Evolutionary conservation across 2,888 invertebrate species (phyloP).

Genomic region (Drosophila antonietae): DNA sequence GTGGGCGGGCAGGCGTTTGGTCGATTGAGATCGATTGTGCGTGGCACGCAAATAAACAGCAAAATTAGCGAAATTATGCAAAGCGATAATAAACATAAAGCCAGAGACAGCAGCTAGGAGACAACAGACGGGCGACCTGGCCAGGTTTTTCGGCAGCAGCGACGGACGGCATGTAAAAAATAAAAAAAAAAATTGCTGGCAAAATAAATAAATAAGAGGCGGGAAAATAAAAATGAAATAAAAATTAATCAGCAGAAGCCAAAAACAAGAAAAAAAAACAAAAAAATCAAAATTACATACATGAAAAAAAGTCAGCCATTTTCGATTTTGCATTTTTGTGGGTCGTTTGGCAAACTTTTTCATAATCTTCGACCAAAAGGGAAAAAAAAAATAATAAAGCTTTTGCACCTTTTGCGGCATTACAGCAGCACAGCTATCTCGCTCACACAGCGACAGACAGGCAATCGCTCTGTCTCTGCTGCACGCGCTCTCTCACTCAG

Average conservation of each 20-base stretch:
- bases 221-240: constrained; percentile 31
- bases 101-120: constrained; percentile 19
- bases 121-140: constrained; percentile 19
- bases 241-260: constrained; percentile 47
- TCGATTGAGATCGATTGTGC: constrained; percentile 47
- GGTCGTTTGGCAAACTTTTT: constrained; percentile 69
- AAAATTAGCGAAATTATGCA: constrained; percentile 80
- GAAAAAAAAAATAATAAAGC: constrained; percentile 35
- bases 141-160: constrained; percentile 33
- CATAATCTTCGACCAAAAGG: constrained; percentile 57
- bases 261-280: background rate
- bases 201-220: constrained; percentile 63
- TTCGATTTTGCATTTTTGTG: constrained; percentile 61
- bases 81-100: constrained; percentile 59
- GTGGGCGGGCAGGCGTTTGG: background rate
- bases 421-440: constrained; percentile 25
- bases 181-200: constrained; percentile 65
- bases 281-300: constrained; percentile 23
- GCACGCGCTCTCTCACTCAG: constrained; percentile 33
- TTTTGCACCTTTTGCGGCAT: constrained; percentile 55
- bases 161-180: constrained; percentile 63
- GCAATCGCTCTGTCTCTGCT: constrained; percentile 17
- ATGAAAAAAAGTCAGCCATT: constrained; percentile 54
- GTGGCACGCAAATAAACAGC: constrained; percentile 71
- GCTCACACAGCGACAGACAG: constrained; percentile 9